Conservation (phyloP, 2,888 invertebrate species). For the Philopedon plagiatum region DNA sequence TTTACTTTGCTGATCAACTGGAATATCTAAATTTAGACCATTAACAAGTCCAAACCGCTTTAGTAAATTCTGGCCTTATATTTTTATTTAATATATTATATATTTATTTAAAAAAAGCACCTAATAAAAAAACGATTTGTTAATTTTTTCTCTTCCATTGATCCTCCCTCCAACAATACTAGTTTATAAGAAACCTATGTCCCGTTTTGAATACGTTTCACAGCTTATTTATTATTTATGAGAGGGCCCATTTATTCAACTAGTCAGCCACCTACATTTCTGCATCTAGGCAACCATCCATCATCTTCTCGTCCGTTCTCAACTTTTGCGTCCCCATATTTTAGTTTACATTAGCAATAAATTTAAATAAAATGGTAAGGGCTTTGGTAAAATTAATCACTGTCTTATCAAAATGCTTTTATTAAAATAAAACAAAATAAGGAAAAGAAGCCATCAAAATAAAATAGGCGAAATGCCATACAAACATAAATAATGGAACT, state of each 20-base stretch:
- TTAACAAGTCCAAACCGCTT: too few species aligned
- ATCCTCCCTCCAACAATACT: too few species aligned
- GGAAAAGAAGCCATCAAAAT: conserved; percentile 3
- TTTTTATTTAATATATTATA: too few species aligned
- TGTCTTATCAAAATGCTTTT: conserved; percentile 18
- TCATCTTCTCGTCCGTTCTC: conserved; percentile 38
- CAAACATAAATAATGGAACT: not conserved
- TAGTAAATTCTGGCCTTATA: too few species aligned
- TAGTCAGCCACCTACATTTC: conserved; percentile 39
- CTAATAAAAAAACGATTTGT: too few species aligned
- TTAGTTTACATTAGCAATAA: conserved; percentile 45
- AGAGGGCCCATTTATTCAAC: conserved; percentile 38
- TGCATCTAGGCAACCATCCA: conserved; percentile 41
- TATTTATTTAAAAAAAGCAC: too few species aligned
- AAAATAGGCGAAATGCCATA: not conserved
- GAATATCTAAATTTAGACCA: too few species aligned
- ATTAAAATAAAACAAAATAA: conserved; percentile 8
- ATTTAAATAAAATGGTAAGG: conserved; percentile 43
- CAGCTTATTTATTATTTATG: conserved; percentile 39
- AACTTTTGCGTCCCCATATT: conserved; percentile 40
- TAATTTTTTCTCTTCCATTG: too few species aligned
- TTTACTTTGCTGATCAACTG: too few species aligned
- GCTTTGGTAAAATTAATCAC: conserved; percentile 35
- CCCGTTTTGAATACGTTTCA: conserved; percentile 6
- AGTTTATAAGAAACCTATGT: conserved; percentile 10